Evolutionary conservation across 1,140 invertebrate species (phyloP).

Genomic region (Drosophila sp.): DNA sequence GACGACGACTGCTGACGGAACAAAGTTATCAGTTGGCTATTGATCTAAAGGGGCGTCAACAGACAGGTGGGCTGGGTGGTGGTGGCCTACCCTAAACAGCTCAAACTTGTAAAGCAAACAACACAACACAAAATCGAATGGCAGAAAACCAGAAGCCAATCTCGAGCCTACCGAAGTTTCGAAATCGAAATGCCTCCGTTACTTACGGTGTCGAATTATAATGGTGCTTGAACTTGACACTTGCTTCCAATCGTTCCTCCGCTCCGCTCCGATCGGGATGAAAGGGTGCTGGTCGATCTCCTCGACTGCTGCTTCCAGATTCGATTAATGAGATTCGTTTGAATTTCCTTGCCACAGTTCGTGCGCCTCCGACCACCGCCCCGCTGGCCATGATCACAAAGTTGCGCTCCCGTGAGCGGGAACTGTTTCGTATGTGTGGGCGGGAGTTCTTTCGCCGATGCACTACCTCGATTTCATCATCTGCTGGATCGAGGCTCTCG

Average conservation of each 20-base stretch:
- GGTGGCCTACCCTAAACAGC: not conserved
- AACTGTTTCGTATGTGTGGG: constrained; percentile 6
- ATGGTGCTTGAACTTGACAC: constrained; percentile 32
- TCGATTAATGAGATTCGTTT: constrained; percentile 54
- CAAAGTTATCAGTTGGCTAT: constrained; percentile 6
- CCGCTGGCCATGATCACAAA: constrained; percentile 42
- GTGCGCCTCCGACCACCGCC: constrained; percentile 44
- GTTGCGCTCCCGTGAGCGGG: constrained; percentile 37
- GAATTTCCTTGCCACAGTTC: constrained; percentile 39
- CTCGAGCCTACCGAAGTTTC: too few relatives aligned
- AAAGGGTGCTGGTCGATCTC: not conserved
- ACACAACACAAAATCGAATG: too few relatives aligned
- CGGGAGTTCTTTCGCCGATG: constrained; percentile 34
- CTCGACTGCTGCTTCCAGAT: constrained; percentile 27
- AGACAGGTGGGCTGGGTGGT: not conserved
- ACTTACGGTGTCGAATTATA: constrained; percentile 58
- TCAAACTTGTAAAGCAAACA: too few relatives aligned
- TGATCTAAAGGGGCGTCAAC: constrained; percentile 1
- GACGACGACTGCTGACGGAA: not conserved
- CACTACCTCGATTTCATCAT: not conserved
- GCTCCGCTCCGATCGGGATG: constrained; percentile 12
- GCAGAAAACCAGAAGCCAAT: too few relatives aligned
- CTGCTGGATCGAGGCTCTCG: constrained; percentile 11
- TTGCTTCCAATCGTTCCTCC: constrained; percentile 23
- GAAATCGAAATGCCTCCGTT: not conserved